Evolutionary conservation across 2,797 vertebrate species (phyloP), one percentile per base, ranked within the genome.

Genomic region (Poeciliopsis presidionis): DNA sequence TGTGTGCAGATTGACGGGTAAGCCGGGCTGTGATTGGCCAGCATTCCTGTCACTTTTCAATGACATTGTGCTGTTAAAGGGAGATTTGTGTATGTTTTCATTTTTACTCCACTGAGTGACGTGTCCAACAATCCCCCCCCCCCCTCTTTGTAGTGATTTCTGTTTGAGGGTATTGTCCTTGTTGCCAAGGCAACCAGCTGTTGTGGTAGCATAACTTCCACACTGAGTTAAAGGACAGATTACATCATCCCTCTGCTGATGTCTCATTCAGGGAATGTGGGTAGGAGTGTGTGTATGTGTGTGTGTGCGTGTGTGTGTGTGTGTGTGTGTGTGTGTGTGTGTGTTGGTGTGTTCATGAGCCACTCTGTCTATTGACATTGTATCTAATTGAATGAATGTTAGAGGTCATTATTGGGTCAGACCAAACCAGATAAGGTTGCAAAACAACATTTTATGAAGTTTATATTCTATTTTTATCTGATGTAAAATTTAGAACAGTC

Each of bases 121-220:
- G 53, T 77, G 72, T 77, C 61, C 65, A 84, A 92, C 91, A 91
- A 87, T 91, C 87, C 46, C 53, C 73, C 87, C 46, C 53, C 73
- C 45, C 65, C 41, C 45, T 59, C 84, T 18, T 84, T 86, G 86
- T 92, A 77, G 74, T 78, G 82, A 77, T 90, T 85, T 87, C 84
- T 92, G 85, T 93, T 91, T 88, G 91, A 85, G 82, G 84, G 78
- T 86, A 94, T 94, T 95, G 90, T 91, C 77, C 33, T 74, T 47
- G 93, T 96, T 93, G 86, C 94, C 91, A 82, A 71, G 91, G 91
- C 86, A 95, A 96, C 94, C 67, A 77, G 87, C 82, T 94, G 91
- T 93, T 94, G 73, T 93, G 92, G 80, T 90, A 85, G 84, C 85
- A 93, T 91, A 0, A 8, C 73, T 76, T 39, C 59, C 63, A 61